These are phyloP conservation scores for Parnassius orleans DNA, from an alignment of 2,888 invertebrate genomes.

Conservation along the genomic window DNA sequence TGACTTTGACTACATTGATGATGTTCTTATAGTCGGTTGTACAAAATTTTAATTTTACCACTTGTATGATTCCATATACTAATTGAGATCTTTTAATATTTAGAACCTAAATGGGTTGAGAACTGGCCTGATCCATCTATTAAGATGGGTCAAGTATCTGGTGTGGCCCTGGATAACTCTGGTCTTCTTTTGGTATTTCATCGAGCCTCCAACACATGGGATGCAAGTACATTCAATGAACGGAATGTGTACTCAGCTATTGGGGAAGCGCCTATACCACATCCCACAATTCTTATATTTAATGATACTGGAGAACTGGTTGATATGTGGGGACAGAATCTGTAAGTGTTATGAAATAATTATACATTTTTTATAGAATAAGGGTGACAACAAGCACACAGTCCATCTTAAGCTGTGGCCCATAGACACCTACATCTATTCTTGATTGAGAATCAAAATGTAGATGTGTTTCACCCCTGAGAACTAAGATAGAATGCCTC, in stretches of 20 bases:
- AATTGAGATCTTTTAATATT: constrained; percentile 19
- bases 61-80: background rate
- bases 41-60: too few species aligned
- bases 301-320: constrained; percentile 82
- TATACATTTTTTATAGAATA: background rate
- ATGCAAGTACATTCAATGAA: constrained; percentile 77
- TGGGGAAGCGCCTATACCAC: constrained; percentile 81
- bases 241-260: constrained; percentile 79
- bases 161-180: constrained; percentile 87
- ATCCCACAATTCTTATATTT: constrained; percentile 84
- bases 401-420: too few species aligned
- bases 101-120: constrained; percentile 78
- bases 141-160: constrained; percentile 88
- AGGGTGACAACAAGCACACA: too few species aligned
- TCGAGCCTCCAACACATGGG: constrained; percentile 86
- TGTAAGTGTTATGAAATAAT: constrained; percentile 73
- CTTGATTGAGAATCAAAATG: too few species aligned
- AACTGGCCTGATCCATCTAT: constrained; percentile 79
- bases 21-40: too few species aligned
- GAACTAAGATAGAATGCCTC: too few species aligned
- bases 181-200: constrained; percentile 92
- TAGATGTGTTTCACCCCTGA: too few species aligned
- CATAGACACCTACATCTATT: too few species aligned
- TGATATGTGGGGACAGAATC: constrained; percentile 85
- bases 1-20: too few species aligned